These are phyloP conservation scores for Tillus elongatus DNA, from an alignment of 2,888 invertebrate genomes.

Conservation along the genomic window DNA sequence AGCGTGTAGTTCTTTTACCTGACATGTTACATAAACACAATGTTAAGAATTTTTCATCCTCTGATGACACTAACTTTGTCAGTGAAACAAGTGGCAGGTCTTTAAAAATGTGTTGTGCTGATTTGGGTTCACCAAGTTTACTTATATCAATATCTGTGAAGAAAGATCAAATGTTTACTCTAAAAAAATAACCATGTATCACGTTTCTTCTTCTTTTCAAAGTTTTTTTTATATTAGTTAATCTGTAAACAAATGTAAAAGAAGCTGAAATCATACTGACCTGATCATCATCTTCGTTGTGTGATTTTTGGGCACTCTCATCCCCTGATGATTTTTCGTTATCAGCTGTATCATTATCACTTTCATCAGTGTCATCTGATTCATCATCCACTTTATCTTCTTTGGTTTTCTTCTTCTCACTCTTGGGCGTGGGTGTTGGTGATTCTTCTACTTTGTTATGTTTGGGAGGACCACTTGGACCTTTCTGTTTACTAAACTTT, in stretches of 20 bases:
- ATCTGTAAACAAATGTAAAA: conserved; percentile 12
- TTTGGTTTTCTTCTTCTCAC: conserved; percentile 25
- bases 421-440: conserved; percentile 25
- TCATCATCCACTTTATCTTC: conserved; percentile 30
- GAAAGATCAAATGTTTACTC: too few species aligned
- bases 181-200: too few species aligned
- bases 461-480: conserved; percentile 30
- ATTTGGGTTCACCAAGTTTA: too few species aligned
- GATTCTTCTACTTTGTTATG: conserved; percentile 28
- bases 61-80: too few species aligned
- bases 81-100: too few species aligned
- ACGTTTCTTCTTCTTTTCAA: too few species aligned
- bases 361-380: conserved; percentile 47
- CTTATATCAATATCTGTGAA: too few species aligned
- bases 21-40: too few species aligned
- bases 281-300: conserved; percentile 40
- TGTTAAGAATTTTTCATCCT: too few species aligned
- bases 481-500: conserved; percentile 43
- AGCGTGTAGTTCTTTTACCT: too few species aligned
- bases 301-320: conserved; percentile 29
- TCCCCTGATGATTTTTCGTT: conserved; percentile 39
- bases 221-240: conserved; percentile 1
- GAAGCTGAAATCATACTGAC: too few species aligned
- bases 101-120: too few species aligned
- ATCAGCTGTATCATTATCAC: conserved; percentile 39